Conservation (phyloP, 2,797 vertebrate species). For the Craterocephalus amniculus region DNA sequence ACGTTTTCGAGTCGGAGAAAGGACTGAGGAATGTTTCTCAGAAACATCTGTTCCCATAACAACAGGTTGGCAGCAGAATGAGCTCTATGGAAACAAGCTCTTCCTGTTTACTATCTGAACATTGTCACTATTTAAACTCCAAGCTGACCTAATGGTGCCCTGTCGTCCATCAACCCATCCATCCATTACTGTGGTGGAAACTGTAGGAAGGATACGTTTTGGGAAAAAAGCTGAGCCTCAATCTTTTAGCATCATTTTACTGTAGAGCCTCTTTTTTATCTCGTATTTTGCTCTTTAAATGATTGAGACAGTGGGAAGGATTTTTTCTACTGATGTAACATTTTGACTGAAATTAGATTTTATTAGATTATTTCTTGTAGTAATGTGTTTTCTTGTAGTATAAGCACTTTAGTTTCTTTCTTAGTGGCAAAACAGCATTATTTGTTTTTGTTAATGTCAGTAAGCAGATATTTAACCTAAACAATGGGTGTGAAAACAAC, state of each 20-base stretch:
- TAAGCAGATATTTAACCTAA: too few relatives aligned
- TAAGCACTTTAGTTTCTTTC: too few relatives aligned
- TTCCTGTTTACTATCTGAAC: conserved; percentile 69
- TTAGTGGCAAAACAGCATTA: too few relatives aligned
- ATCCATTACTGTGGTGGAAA: not conserved
- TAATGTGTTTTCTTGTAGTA: too few relatives aligned
- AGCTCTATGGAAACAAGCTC: conserved; percentile 66
- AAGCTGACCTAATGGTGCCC: conserved; percentile 30
- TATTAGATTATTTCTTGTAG: too few relatives aligned
- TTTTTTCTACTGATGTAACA: not conserved
- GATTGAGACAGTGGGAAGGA: not conserved
- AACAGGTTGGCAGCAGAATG: conserved; percentile 60
- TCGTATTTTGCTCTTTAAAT: too few relatives aligned
- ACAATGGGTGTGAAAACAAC: too few relatives aligned
- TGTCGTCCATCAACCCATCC: conserved; percentile 7
- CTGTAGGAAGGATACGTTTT: too few relatives aligned
- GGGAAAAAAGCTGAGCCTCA: not conserved
- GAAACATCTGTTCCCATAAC: conserved; percentile 69
- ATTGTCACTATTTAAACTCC: conserved; percentile 43
- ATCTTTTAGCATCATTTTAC: not conserved
- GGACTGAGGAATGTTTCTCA: conserved; percentile 58
- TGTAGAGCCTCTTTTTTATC: not conserved
- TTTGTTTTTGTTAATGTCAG: too few relatives aligned
- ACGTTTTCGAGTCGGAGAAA: conserved; percentile 27
- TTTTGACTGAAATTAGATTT: too few relatives aligned